These are phyloP conservation scores for Trachelus tabidus DNA, from an alignment of 2,888 invertebrate species.

Conservation along the genomic window DNA sequence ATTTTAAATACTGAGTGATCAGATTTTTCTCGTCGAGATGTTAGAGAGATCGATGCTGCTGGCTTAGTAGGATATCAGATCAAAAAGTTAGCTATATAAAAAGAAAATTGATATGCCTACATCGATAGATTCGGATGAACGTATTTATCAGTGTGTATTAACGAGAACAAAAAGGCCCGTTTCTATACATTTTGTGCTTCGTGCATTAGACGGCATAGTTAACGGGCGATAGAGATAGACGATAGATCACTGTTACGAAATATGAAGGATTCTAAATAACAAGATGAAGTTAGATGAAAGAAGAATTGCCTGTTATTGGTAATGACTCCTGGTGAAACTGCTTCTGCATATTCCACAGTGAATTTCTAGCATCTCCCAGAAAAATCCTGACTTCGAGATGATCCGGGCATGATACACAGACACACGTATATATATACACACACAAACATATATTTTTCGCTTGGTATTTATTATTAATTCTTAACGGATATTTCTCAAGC, in stretches of 20 bases:
- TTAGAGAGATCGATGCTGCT: not conserved
- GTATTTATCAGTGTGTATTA: not conserved
- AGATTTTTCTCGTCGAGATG: constrained; percentile 23
- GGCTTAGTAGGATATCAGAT: not conserved
- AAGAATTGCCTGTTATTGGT: not conserved
- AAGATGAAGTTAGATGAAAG: not conserved
- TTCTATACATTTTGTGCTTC: not conserved
- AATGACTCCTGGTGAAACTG: not conserved
- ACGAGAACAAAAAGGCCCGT: not conserved
- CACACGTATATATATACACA: not conserved
- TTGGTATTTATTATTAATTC: not conserved
- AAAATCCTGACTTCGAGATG: not conserved
- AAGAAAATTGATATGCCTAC: not conserved
- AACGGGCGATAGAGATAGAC: not conserved
- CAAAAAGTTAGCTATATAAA: not conserved
- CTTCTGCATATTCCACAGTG: not conserved
- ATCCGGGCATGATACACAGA: not conserved
- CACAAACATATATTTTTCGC: not conserved
- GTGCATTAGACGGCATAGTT: not conserved
- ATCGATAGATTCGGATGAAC: not conserved
- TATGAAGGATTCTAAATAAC: not conserved
- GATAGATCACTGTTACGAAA: not conserved
- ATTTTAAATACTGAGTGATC: constrained; percentile 31
- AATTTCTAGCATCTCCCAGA: not conserved
- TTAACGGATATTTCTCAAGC: not conserved